Base-by-base conservation (phyloP, 2,113 vertebrate species). In the Vidua chalybeata region DNA sequence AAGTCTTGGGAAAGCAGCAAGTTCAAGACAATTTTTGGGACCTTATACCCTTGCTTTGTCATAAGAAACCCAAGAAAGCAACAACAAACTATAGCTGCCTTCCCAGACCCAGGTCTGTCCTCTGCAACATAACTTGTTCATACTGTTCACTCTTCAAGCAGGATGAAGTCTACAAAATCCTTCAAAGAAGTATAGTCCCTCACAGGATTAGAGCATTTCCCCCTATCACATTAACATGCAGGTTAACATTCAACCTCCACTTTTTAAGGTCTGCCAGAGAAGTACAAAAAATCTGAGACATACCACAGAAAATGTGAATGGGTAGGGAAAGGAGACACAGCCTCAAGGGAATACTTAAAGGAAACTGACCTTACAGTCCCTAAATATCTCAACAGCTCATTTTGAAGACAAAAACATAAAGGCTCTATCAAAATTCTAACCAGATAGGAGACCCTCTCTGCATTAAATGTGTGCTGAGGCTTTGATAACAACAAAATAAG, bases 1-100 rank as follows among this genome's bases (percentile, higher is more conserved):
- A 86, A 80, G 43, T 39, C 83, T 88, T 89, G 83, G 75, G 91
- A 94, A 96, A 94, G 67, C 72, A 95, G 51, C 46, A 80, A 83
- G 49, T 62, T 91, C 63, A 74, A 77, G 75, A 80, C 77, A 92
- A 73, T 73, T 52, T 71, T 0, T 84, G 55, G 39, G 90, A 85
- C 75, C 51, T 90, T 71, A 84, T 27, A 83, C 13, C 59, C 59
- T 83, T 80, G 43, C n/a, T 69, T 80, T 93, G 72, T 80, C 59
- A 39, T 17, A 15, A 58, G 63, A 85, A 88, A 74, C 11, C 21
- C 63, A 85, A 69, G 75, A 67, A 83, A 69, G 21, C 39, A 92
- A 62, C 26, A 35, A 54, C 55, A 71, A 71, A 71, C 39, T 15
- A 11, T n/a, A 71, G 39, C 31, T 84, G 78, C 71, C 77, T 58